Conservation (phyloP, 2,113 vertebrate species). For the Gallinago undulata region DNA sequence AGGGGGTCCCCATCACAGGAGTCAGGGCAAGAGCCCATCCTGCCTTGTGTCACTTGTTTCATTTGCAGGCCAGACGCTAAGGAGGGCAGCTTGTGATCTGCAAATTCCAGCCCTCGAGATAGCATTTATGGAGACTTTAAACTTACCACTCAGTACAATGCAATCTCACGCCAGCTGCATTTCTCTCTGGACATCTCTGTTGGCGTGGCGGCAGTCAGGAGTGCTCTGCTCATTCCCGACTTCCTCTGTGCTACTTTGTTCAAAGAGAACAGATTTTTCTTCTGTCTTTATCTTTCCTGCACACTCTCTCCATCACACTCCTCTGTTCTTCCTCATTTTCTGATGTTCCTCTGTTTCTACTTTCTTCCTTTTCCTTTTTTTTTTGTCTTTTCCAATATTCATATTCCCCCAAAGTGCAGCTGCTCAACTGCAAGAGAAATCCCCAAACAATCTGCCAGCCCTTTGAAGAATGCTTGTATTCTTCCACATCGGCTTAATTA, state of each 20-base stretch:
- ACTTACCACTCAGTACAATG: not conserved
- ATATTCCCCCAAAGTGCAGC: not conserved
- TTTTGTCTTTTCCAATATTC: not conserved
- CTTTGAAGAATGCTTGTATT: constrained; percentile 29
- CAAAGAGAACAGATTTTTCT: not conserved
- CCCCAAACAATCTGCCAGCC: constrained; percentile 16
- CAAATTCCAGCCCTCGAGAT: not conserved
- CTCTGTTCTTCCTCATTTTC: not conserved
- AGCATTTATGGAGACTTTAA: not conserved
- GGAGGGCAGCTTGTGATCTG: not conserved
- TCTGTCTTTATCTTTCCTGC: not conserved
- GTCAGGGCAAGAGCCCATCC: not conserved
- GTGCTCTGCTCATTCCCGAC: not conserved
- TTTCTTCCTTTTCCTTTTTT: not conserved
- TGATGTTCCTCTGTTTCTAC: not conserved
- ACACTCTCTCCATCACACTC: accelerated
- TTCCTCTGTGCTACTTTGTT: not conserved
- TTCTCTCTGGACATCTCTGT: not conserved
- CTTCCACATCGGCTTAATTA: constrained; percentile 11
- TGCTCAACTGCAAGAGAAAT: not conserved
- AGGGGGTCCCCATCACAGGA: accelerated
- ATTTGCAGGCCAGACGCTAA: not conserved
- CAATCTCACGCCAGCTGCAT: accelerated
- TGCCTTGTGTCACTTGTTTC: accelerated
- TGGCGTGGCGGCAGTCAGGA: not conserved